phyloP scores from a whole-genome alignment of 2,797 vertebrate genomes.

The Columba guinea region DNA sequence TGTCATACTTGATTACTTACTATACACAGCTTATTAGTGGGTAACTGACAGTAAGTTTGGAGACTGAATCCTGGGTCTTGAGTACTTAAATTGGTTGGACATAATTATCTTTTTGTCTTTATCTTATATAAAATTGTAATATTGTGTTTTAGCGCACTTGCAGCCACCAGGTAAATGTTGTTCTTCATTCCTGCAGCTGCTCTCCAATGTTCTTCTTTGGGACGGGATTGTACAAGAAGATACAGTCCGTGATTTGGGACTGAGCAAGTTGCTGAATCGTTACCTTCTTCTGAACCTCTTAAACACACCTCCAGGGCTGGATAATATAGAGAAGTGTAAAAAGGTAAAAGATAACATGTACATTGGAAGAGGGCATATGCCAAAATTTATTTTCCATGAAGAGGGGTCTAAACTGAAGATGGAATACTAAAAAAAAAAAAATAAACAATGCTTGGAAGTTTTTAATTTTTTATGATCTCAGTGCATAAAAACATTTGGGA shows the following conservation, averaged over 20 bases:
- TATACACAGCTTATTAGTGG: background rate
- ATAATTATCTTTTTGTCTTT: background rate
- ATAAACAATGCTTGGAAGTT: too few species aligned
- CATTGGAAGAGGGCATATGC: background rate
- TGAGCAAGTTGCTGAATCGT: slow-evolving; percentile 89
- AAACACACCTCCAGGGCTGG: slow-evolving; percentile 71
- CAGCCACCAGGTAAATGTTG: background rate
- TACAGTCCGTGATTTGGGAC: slow-evolving; percentile 82
- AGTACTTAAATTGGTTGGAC: background rate
- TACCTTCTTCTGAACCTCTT: slow-evolving; percentile 87
- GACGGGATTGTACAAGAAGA: slow-evolving; percentile 84
- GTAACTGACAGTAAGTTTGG: background rate
- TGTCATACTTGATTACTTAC: background rate
- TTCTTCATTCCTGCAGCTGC: slow-evolving; percentile 77
- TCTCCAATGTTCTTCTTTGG: slow-evolving; percentile 88
- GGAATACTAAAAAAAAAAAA: background rate
- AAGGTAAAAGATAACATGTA: slow-evolving; percentile 75
- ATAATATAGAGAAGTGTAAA: slow-evolving; percentile 76
- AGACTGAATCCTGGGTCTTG: background rate
- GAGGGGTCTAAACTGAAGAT: background rate
- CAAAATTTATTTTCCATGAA: background rate
- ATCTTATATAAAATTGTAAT: background rate
- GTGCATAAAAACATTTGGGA: background rate
- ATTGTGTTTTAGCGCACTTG: background rate
- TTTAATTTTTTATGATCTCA: background rate